Base-by-base conservation (phyloP, 1,140 invertebrate species). In the Lanistes nyassanus region DNA sequence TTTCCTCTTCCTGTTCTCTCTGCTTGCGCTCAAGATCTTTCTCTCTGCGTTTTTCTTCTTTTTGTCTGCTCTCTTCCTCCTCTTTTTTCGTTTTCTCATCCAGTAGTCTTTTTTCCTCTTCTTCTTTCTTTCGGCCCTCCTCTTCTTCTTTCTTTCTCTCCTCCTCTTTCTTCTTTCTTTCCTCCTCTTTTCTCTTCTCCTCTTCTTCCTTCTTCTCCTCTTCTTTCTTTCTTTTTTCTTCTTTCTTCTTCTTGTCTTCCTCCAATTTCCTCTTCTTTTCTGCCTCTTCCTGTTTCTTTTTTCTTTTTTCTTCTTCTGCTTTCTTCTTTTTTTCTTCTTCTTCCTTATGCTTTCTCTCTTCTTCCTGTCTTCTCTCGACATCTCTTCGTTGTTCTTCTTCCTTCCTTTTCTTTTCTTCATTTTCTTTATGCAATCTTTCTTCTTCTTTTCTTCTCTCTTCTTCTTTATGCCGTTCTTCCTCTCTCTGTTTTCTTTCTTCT, bases 11-110 rank as follows among this genome's bases (percentile, higher is more conserved):
- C 58, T 73, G 47, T 73, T 77, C 70, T 42, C 51, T 51, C 29
- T 73, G 75, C 69, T 66, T 76, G 53, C 71, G 56, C 53, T 79
- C 60, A 37, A 75, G 69, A 64, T 65, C 55, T 73, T 66, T 72
- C 71, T 76, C 76, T 53, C 58, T 26, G 71, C 76, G 66, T 68
- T 79, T 73, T 75, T 76, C 77, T 65, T 77, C 77, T 55, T 74
- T 69, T 67, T 77, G 36, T 76, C 74, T 67, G 29, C 58, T 70
- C 72, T 66, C 60, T 72, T 78, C 71, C 58, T 80, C 66, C 58
- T 73, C 76, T 47, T 81, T 67, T 76, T 73, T 65, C 39, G 68
- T 71, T 65, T 79, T 65, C 66, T 78, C 69, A 64, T 76, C 55
- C 29, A 65, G 65, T 75, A 62, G 42, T 47, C 64, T 67, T 65